These are phyloP conservation scores for Typhlichthys subterraneus DNA, from an alignment of 2,797 vertebrate species.

Conservation along the genomic window DNA sequence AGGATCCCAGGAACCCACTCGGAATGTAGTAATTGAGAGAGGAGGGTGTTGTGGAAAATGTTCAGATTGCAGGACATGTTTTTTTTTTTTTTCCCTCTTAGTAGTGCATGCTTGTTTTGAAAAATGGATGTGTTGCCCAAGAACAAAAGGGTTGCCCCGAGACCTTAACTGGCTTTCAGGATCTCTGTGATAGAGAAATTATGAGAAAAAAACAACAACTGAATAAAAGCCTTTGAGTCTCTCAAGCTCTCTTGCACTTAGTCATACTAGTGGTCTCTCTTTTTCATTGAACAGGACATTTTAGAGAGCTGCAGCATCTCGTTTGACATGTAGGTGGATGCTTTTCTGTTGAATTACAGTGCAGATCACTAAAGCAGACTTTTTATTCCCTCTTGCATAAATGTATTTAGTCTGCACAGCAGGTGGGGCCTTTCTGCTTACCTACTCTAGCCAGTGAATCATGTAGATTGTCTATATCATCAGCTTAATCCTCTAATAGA, in stretches of 20 bases:
- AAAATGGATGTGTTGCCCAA: slow-evolving; percentile 44
- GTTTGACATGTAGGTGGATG: slow-evolving; percentile 53
- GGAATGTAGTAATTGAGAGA: slow-evolving; percentile 63
- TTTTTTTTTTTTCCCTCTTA: slow-evolving; percentile 29
- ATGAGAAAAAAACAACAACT: slow-evolving; percentile 43
- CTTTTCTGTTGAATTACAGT: slow-evolving; percentile 61
- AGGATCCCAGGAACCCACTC: slow-evolving; percentile 54
- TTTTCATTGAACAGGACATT: slow-evolving; percentile 27
- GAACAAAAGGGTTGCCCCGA: slow-evolving; percentile 39
- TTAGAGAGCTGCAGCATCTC: slow-evolving; percentile 29
- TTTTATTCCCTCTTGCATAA: slow-evolving; percentile 49
- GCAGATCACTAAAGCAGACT: slow-evolving; percentile 37
- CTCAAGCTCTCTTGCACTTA: slow-evolving; percentile 24
- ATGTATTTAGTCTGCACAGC: slow-evolving; percentile 37
- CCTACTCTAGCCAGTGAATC: slow-evolving; percentile 17
- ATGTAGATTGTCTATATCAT: slow-evolving; percentile 36
- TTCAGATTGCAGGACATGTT: slow-evolving; percentile 40
- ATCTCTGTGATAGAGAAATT: slow-evolving; percentile 24
- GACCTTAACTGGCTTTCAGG: slow-evolving; percentile 48
- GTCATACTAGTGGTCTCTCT: slow-evolving; percentile 34
- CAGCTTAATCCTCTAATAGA: slow-evolving; percentile 42
- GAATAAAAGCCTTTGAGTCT: slow-evolving; percentile 48
- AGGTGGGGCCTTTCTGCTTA: slow-evolving; percentile 3
- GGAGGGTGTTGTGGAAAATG: slow-evolving; percentile 51
- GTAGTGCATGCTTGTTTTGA: slow-evolving; percentile 39